Evolutionary conservation across 2,113 vertebrate species (phyloP), one percentile per base, ranked within the genome.

Genomic region (Rhinopomastus cyanomelas): DNA sequence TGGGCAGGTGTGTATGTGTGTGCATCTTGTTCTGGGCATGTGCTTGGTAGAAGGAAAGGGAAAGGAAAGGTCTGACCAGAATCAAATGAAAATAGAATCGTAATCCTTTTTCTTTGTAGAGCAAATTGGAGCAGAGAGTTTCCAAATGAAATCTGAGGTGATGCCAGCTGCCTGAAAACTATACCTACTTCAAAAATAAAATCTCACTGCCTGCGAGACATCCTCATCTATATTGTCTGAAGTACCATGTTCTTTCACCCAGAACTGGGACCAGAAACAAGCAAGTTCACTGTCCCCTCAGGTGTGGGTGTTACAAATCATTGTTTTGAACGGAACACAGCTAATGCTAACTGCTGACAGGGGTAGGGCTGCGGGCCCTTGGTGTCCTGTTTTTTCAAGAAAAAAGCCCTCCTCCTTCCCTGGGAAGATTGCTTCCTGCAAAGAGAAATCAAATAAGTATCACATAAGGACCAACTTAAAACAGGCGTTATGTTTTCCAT

Each of bases 101-200:
- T 91, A 79, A 94, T 93, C 55, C 85, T 59, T 91, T 81, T 55
- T 81, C 69, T 93, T 77, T 74, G 62, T 65, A 80, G 42, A 76
- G 34, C 62, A 94, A 86, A 91, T 84, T 84, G 85, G 36, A 95
- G 69, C 51, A 87, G 88, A 91, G 84, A 93, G 73, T 78, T 89
- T 91, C 93, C 83, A 95, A 93, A 91, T 88, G 86, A 94, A 95
- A 95, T 66, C 69, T 91, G 77, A 94, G 90, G 89, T 51, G 52
- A 81, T 90, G 77, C 86, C 86, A 94, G 88, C 86, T 95, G 92
- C 66, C 56, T 95, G 86, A 20, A 86, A 78, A 94, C 62, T 55
- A 81, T 84, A 85, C 73, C 80, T 72, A 26, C 44, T 91, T 93
- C 60, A 87, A 95, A 93, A 92, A 94, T 80, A 94, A 95, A 94